phyloP scores from a whole-genome alignment of 2,797 vertebrate species.

The Rhinatrema bivittatum region DNA sequence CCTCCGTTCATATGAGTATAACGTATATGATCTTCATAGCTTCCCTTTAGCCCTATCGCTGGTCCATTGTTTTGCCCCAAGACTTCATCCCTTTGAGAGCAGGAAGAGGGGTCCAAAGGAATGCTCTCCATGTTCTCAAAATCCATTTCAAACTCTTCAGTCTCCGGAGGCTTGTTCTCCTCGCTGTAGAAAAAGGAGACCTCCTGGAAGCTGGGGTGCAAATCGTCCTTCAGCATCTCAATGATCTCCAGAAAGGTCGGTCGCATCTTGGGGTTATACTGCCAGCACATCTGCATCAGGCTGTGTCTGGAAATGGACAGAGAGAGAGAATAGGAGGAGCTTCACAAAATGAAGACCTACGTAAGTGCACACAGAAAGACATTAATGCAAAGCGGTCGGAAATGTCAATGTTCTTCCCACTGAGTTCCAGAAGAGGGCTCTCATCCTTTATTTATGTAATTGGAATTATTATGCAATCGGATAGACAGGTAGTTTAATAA shows the following conservation, averaged over 20 bases:
- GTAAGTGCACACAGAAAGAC: accelerated
- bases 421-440: too few species aligned
- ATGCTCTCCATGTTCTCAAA: constrained; percentile 98
- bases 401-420: too few species aligned
- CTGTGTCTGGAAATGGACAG: constrained; percentile 58
- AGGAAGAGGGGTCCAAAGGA: constrained; percentile 86
- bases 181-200: constrained; percentile 96
- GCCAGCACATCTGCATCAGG: constrained; percentile 97
- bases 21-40: constrained; percentile 87
- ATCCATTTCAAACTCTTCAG: constrained; percentile 90
- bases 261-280: constrained; percentile 95
- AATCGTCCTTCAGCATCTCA: constrained; percentile 86
- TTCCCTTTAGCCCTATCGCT: constrained; percentile 73
- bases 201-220: constrained; percentile 85
- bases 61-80: constrained; percentile 74
- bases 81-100: constrained; percentile 74
- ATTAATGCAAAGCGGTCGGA: too few species aligned
- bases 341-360: accelerated
- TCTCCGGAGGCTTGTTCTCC: constrained; percentile 89
- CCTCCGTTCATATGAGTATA: constrained; percentile 98
- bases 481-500: too few species aligned
- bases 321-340: neutral
- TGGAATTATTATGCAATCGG: too few species aligned
- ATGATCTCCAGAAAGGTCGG: constrained; percentile 92
- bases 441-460: too few species aligned